These are phyloP conservation scores for Sphinx pinastri DNA, from an alignment of 2,888 invertebrate species.

Conservation along the genomic window DNA sequence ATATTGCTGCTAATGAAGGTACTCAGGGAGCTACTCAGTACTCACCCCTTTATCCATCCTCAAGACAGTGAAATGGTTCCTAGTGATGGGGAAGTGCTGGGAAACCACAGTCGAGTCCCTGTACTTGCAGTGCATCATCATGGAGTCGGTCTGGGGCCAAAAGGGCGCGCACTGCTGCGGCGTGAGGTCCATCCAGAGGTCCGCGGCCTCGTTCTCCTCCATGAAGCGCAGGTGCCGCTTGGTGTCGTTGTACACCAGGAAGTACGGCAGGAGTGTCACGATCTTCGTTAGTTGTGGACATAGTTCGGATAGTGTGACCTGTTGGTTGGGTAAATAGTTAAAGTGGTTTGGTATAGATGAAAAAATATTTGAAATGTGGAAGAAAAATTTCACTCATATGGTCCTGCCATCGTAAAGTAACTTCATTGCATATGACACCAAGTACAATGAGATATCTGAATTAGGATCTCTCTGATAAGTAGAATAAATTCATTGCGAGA, in stretches of 20 bases:
- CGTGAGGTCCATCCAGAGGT: conserved; percentile 91
- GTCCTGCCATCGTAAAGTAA: too few relatives aligned
- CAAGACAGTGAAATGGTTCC: conserved; percentile 88
- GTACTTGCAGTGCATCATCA: conserved; percentile 92
- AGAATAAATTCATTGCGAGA: too few relatives aligned
- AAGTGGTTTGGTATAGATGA: background rate
- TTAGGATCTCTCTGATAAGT: too few relatives aligned
- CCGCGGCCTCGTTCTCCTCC: conserved; percentile 93
- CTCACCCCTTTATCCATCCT: conserved; percentile 93
- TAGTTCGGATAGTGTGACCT: conserved; percentile 87
- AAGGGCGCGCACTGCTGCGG: conserved; percentile 89
- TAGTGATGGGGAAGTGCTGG: conserved; percentile 89
- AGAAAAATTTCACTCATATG: too few relatives aligned
- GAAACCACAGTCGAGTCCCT: conserved; percentile 90
- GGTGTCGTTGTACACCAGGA: conserved; percentile 89
- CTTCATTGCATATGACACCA: too few relatives aligned
- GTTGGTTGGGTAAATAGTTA: conserved; percentile 23
- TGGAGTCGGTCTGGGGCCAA: conserved; percentile 92
- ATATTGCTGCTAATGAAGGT: background rate
- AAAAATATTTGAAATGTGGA: too few relatives aligned
- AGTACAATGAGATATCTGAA: too few relatives aligned
- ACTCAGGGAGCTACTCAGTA: conserved; percentile 55
- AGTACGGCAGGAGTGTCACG: conserved; percentile 90
- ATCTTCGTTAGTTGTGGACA: conserved; percentile 91
- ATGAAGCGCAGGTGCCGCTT: conserved; percentile 87